Evolutionary conservation across 2,888 invertebrate genomes (phyloP), one percentile per base, ranked within the genome.

Genomic region (Hemaris fuciformis): DNA sequence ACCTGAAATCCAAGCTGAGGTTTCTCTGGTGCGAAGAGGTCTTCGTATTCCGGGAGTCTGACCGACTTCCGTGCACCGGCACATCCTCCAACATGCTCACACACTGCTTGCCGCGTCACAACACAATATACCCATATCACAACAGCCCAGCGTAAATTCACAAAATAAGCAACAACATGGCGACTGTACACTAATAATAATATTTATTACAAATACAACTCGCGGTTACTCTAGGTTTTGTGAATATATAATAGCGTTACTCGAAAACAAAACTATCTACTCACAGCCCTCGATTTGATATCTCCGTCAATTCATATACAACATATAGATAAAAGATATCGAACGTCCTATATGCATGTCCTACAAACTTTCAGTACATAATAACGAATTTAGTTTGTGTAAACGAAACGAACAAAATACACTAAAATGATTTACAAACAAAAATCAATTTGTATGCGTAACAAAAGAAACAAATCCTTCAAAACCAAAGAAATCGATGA

Each of bases 1-100:
- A 97, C 97, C 97, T 96, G 89, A 97, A 97, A 89, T 97, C 97
- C 86, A 97, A 93, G 84, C 97, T 97, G 80, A 97, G 95, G 91
- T 98, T 97, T 84, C 97, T 95, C 89, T 97, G 97, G 91, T 98
- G 97, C 60, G 93, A 88, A 65, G 93, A 79, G 68, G 84, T 76
- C 74, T 89, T 90, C 25, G 84, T 64, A 66, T 70, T 83, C 73
- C 81, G 86, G 75, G 82, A 76, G 75, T 91, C 90, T 76, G 85
- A 84, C 66, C 89, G 85, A 81, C 85, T 87, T 75, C 90, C 91
- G 79, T 93, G 93, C 69, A 93, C 86, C 70, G 93, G 93, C 68
- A 93, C 93, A 91, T 93, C 89, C 84, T 93, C 93, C 86, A 93
- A 89, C 93, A 93, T 93, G 78, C 86, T 93, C 89, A 88, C 84